Percentiles rank a stretch among this genome's conserved stretches.
phyloP scores from a whole-genome alignment of 2,797 vertebrate genomes.

The Siniperca scherzeri region DNA sequence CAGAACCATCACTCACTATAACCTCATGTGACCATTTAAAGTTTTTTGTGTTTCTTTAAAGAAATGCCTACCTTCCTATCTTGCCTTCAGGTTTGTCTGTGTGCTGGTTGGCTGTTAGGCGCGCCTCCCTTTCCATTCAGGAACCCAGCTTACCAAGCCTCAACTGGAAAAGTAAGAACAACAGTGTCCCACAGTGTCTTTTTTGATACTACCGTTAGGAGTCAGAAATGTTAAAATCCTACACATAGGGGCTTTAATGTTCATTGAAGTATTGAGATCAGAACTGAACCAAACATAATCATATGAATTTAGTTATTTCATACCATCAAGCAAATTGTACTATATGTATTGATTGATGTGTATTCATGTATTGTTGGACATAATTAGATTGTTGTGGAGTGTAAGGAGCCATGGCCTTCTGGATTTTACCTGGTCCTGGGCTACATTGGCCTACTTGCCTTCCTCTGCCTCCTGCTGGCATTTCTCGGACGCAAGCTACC shows the following conservation, averaged over 20 bases:
- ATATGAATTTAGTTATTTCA: background rate
- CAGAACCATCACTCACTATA: background rate
- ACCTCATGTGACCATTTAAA: background rate
- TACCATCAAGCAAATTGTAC: background rate
- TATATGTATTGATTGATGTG: background rate
- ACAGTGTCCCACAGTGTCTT: background rate
- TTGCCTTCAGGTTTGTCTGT: conserved; percentile 76
- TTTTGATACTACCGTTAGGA: background rate
- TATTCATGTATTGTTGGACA: background rate
- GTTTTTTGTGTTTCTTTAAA: background rate
- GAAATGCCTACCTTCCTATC: background rate
- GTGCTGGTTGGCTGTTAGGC: conserved; percentile 75
- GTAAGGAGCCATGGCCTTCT: conserved; percentile 81
- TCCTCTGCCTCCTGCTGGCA: conserved; percentile 81
- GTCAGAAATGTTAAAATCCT: background rate
- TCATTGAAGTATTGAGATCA: background rate
- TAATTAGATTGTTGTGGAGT: conserved; percentile 82
- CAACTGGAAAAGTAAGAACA: conserved; percentile 74
- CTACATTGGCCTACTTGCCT: conserved; percentile 85
- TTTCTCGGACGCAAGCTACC: conserved; percentile 85
- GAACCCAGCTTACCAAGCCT: conserved; percentile 80
- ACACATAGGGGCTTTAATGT: background rate
- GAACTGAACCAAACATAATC: background rate
- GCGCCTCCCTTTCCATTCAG: conserved; percentile 81
- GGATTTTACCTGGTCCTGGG: conserved; percentile 85